These are phyloP conservation scores for Marronus borbonicus DNA, from an alignment of 2,888 invertebrate species.

Conservation along the genomic window DNA sequence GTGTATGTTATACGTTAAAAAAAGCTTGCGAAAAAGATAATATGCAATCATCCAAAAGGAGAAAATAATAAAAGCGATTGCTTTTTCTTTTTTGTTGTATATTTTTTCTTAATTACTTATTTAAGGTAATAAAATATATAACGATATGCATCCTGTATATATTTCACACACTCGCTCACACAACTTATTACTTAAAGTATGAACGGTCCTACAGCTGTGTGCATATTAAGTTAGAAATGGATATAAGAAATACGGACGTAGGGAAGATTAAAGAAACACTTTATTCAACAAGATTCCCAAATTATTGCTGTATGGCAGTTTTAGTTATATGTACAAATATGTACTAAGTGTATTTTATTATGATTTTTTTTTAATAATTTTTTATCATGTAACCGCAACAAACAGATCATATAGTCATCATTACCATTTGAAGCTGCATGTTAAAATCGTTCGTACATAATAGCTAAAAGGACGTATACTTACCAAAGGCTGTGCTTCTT, in stretches of 20 bases:
- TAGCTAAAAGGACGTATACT: constrained; percentile 25
- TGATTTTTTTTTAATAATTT: too few relatives aligned
- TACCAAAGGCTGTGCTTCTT: constrained; percentile 42
- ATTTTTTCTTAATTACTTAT: background rate
- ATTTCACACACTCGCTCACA: constrained; percentile 3
- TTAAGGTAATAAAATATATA: constrained; percentile 5
- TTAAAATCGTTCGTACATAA: background rate
- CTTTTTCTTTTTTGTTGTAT: background rate
- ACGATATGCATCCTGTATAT: constrained; percentile 45
- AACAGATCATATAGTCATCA: too few relatives aligned
- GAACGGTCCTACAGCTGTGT: constrained; percentile 41
- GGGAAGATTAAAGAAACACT: constrained; percentile 41
- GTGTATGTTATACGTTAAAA: background rate
- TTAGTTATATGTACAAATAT: too few relatives aligned
- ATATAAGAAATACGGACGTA: constrained; percentile 10
- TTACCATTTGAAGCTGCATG: too few relatives aligned
- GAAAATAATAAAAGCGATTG: background rate
- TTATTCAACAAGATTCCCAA: too few relatives aligned
- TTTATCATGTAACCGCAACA: too few relatives aligned
- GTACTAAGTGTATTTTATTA: too few relatives aligned
- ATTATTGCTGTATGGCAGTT: too few relatives aligned
- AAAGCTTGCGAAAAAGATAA: background rate
- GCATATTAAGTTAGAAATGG: constrained; percentile 12
- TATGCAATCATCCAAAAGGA: background rate
- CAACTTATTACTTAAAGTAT: constrained; percentile 6